Evolutionary conservation across 2,888 invertebrate species (phyloP).

Genomic region (Eupithecia vulgata): DNA sequence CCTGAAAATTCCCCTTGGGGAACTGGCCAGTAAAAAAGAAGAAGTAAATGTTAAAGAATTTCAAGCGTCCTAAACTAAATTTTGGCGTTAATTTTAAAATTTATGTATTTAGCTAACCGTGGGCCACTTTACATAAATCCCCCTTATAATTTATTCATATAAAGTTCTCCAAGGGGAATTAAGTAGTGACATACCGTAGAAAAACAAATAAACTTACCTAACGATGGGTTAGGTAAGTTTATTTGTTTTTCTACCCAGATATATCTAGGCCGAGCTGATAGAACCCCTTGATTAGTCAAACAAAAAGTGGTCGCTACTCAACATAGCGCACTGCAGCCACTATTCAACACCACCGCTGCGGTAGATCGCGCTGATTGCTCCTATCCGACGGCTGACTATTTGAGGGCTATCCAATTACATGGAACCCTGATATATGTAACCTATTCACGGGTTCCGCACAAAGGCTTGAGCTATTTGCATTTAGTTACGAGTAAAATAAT

Average conservation of each 20-base stretch:
- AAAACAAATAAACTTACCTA: not conserved
- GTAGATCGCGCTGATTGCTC: slow-evolving; percentile 12
- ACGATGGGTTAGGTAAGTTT: too few species aligned
- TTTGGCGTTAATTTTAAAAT: too few species aligned
- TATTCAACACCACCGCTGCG: not conserved
- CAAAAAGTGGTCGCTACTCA: not conserved
- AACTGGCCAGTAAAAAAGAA: too few species aligned
- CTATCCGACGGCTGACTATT: slow-evolving; percentile 25
- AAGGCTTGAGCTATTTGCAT: slow-evolving; percentile 2
- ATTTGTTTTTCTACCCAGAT: too few species aligned
- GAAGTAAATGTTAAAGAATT: too few species aligned
- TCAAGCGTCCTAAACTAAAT: too few species aligned
- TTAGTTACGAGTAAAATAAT: not conserved
- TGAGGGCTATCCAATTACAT: slow-evolving; percentile 25
- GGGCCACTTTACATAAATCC: too few species aligned
- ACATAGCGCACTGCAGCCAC: not conserved
- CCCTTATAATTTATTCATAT: too few species aligned
- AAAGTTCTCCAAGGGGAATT: too few species aligned
- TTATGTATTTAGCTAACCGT: too few species aligned
- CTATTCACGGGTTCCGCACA: slow-evolving; percentile 10
- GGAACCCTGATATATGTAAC: slow-evolving; percentile 8
- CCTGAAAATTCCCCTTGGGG: too few species aligned
- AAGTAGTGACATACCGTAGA: too few species aligned
- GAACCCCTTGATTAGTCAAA: not conserved
- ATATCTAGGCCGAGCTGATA: not conserved